Percentiles rank a stretch among this genome's conserved stretches.
phyloP scores from a whole-genome alignment of 1,140 invertebrate genomes.

The Druon quercuslanigerum region DNA sequence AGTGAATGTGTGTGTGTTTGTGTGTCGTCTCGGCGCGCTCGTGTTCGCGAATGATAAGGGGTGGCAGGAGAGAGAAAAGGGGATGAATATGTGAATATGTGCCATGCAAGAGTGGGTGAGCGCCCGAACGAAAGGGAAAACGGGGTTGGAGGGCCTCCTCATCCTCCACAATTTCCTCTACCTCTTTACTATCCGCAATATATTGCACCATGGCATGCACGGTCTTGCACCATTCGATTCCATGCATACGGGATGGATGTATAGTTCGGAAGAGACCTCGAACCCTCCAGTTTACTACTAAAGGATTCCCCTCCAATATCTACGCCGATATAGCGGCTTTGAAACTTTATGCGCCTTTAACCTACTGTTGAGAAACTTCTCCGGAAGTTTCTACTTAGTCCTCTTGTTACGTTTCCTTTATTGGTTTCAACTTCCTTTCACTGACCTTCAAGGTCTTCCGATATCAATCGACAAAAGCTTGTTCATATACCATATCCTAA shows the following conservation, averaged over 20 bases:
- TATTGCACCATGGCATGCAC: constrained; percentile 56
- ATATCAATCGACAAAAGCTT: too few species aligned
- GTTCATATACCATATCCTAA: too few species aligned
- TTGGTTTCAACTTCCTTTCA: too few species aligned
- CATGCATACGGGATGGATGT: constrained; percentile 57
- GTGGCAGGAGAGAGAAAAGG: constrained; percentile 48
- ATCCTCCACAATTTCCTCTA: constrained; percentile 19
- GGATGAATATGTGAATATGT: constrained; percentile 71
- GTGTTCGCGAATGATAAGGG: constrained; percentile 43
- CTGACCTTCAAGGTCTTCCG: too few species aligned
- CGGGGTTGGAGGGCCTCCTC: constrained; percentile 62
- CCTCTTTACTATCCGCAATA: constrained; percentile 51
- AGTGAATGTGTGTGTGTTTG: constrained; percentile 41
- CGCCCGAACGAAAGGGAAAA: constrained; percentile 70
- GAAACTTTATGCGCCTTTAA: too few species aligned
- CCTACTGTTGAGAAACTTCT: too few species aligned
- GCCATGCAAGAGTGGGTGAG: constrained; percentile 57
- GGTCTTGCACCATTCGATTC: constrained; percentile 57
- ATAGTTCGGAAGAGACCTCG: constrained; percentile 41
- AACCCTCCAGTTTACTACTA: constrained; percentile 28
- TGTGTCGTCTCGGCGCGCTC: constrained; percentile 42
- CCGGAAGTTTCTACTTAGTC: too few species aligned
- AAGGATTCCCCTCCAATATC: too few species aligned
- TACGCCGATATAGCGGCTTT: too few species aligned
- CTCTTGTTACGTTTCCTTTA: too few species aligned